A percentile compares a stretch with the other conserved stretches of the same genome.
Conservation (phyloP, 2,113 vertebrate species). For the Heterocephalus glaber region DNA sequence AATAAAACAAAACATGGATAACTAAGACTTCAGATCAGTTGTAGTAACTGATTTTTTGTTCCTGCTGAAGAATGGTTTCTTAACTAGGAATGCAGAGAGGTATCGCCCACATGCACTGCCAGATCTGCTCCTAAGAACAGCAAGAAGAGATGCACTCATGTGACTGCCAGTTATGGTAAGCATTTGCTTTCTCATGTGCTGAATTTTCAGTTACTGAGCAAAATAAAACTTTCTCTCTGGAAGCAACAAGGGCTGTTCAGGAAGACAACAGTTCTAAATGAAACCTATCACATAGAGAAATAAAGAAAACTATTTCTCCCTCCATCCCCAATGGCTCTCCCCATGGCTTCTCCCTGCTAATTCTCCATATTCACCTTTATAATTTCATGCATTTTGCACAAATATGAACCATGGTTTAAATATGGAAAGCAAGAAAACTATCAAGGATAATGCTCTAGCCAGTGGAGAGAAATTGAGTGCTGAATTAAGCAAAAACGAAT, state of each 20-base stretch:
- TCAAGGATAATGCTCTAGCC: not conserved
- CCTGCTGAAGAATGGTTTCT: not conserved
- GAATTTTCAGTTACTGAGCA: not conserved
- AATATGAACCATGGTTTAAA: not conserved
- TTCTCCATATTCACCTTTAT: not conserved
- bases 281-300: not conserved
- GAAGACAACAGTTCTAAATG: not conserved
- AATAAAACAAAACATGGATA: not conserved
- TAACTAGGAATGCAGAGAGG: not conserved
- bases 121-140: not conserved
- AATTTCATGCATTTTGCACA: not conserved
- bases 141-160: not conserved
- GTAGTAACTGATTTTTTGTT: not conserved
- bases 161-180: not conserved
- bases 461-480: not conserved
- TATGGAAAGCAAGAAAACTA: not conserved
- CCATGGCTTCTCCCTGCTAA: not conserved
- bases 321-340: not conserved
- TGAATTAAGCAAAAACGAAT: conserved; percentile 1
- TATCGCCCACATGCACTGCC: not conserved
- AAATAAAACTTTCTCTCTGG: not conserved
- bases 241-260: not conserved
- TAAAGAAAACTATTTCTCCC: not conserved
- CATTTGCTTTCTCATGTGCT: not conserved
- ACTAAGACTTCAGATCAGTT: not conserved